Conservation (phyloP, 2,113 vertebrate genomes). For the Proteles cristata region DNA sequence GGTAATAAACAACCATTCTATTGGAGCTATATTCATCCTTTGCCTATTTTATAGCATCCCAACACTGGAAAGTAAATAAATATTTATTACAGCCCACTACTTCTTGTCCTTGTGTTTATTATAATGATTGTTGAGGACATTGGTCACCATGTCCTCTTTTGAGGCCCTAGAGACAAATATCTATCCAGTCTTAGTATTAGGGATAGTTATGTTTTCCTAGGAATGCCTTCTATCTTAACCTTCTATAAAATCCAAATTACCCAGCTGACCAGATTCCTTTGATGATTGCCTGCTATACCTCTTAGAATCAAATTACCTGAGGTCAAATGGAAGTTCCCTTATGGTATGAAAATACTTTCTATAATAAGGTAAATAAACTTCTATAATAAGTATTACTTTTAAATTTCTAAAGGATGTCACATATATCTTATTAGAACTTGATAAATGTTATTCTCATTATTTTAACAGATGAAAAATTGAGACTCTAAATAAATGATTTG, state of each 20-base stretch:
- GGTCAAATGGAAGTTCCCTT: background rate
- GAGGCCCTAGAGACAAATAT: background rate
- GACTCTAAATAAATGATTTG: background rate
- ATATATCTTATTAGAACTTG: background rate
- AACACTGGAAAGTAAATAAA: slow-evolving; percentile 10
- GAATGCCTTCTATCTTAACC: background rate
- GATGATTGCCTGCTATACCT: background rate
- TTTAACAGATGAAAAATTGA: slow-evolving; percentile 19
- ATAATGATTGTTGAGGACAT: background rate
- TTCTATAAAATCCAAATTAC: slow-evolving; percentile 39
- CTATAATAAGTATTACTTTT: background rate
- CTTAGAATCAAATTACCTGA: slow-evolving; percentile 21
- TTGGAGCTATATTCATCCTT: background rate
- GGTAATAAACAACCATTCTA: background rate
- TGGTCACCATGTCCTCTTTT: background rate
- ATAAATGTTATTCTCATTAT: background rate
- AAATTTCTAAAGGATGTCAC: background rate
- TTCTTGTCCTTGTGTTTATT: slow-evolving; percentile 48
- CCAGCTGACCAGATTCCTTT: background rate
- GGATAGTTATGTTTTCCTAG: background rate
- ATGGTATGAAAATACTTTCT: background rate
- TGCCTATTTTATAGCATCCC: background rate
- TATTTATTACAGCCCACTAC: background rate
- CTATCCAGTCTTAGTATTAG: background rate
- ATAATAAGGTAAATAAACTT: background rate